These are phyloP conservation scores for Laspeyria flexula DNA, from an alignment of 2,888 invertebrate species.

Conservation along the genomic window DNA sequence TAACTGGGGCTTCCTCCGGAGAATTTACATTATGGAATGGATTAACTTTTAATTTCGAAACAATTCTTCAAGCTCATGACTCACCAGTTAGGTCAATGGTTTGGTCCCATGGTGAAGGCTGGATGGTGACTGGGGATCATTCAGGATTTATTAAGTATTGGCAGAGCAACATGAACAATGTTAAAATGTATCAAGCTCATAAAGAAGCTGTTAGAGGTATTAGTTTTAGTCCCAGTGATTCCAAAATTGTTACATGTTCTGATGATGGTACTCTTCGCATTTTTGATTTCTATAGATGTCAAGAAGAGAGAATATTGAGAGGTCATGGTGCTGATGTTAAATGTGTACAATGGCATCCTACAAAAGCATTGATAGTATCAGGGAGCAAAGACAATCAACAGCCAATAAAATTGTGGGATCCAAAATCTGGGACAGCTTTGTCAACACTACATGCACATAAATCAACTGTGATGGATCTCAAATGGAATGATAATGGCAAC, in stretches of 20 bases:
- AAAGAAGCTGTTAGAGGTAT: conserved; percentile 99
- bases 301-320: conserved; percentile 97
- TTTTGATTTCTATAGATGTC: conserved; percentile 99
- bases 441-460: conserved; percentile 99
- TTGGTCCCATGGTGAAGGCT: conserved; percentile 99
- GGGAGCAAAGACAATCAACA: conserved; percentile 99
- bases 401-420: conserved; percentile 99
- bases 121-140: conserved; percentile 99
- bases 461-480: conserved; percentile 99
- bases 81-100: conserved; percentile 99
- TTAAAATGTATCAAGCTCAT: conserved; percentile 99
- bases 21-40: conserved; percentile 99
- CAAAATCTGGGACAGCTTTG: conserved; percentile 97
- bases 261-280: conserved; percentile 99
- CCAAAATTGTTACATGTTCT: conserved; percentile 99
- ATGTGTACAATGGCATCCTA: conserved; percentile 99
- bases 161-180: conserved; percentile 99
- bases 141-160: conserved; percentile 99
- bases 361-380: conserved; percentile 97
- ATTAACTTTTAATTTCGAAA: conserved; percentile 99
- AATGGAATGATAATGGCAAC: conserved; percentile 99
- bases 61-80: conserved; percentile 99
- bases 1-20: conserved; percentile 99
- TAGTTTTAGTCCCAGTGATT: conserved; percentile 99
- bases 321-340: conserved; percentile 99